Conservation (phyloP, 2,797 vertebrate species). For the Garrulus glandarius region DNA sequence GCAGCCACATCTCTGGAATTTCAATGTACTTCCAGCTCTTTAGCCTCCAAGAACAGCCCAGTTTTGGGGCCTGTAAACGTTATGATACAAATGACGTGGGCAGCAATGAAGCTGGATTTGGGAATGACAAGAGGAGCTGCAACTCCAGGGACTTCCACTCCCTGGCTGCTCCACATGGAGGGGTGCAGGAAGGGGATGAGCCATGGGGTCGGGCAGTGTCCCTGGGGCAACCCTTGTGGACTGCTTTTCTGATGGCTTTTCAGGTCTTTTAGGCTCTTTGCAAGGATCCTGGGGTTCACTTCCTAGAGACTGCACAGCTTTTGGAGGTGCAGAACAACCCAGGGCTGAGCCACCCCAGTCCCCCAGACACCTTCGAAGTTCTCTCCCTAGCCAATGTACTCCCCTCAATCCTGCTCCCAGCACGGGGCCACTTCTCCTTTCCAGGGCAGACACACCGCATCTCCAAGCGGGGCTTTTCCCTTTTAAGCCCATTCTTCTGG, state of each 20-base stretch:
- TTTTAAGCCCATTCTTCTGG: not conserved
- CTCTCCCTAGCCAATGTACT: rapidly evolving
- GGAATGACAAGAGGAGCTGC: not conserved
- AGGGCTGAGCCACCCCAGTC: not conserved
- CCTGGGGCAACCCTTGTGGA: no score
- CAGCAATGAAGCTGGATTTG: not conserved
- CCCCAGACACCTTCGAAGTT: not conserved
- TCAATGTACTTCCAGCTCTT: not conserved
- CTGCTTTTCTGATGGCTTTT: not conserved
- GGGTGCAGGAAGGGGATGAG: rapidly evolving
- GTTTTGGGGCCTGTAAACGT: not conserved
- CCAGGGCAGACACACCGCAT: not conserved
- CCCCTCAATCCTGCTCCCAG: not conserved
- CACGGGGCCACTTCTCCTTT: not conserved
- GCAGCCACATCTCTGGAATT: not conserved
- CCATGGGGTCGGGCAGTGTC: not conserved
- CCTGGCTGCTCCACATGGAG: not conserved
- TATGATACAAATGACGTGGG: rapidly evolving
- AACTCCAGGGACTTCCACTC: rapidly evolving
- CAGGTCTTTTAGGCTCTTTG: not conserved
- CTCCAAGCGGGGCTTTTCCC: not conserved
- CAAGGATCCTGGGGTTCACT: not conserved
- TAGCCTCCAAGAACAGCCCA: not conserved
- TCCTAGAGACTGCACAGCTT: not conserved
- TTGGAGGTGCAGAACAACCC: not conserved